Conservation (phyloP, 2,113 vertebrate genomes). For the Rousettus leschenaultii region DNA sequence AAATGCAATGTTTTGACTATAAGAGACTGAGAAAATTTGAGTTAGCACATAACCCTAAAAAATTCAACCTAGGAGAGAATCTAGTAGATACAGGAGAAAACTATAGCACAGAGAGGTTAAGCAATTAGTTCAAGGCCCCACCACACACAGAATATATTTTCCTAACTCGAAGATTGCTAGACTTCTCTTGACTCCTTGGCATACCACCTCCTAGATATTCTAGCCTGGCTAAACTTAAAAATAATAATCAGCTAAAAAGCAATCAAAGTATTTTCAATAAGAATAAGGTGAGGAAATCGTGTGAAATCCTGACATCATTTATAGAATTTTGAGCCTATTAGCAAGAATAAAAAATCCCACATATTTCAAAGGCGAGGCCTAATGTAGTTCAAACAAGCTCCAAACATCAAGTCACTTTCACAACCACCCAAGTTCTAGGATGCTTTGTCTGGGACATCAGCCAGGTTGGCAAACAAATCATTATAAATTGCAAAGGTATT, state of each 20-base stretch:
- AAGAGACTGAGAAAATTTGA: neutral
- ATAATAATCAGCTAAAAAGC: neutral
- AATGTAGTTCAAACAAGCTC: slow-evolving; percentile 2
- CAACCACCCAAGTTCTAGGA: slow-evolving; percentile 15
- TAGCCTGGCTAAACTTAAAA: neutral
- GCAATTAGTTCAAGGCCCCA: neutral
- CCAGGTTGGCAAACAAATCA: slow-evolving; percentile 64
- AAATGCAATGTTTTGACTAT: neutral
- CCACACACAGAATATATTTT: neutral
- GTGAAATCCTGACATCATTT: neutral
- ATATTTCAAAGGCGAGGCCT: slow-evolving; percentile 22
- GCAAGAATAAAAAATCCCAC: neutral
- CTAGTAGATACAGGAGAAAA: neutral
- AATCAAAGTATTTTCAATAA: neutral
- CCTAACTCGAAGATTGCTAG: neutral
- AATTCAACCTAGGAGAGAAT: neutral
- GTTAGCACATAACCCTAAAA: neutral
- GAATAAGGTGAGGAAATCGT: neutral
- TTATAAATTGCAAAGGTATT: slow-evolving; percentile 51
- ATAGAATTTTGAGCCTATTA: neutral
- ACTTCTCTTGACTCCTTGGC: neutral
- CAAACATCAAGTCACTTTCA: slow-evolving; percentile 18
- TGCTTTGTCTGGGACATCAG: slow-evolving; percentile 46
- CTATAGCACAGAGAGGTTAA: neutral
- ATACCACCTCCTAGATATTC: neutral